Evolutionary conservation across 1,140 invertebrate species (phyloP), one percentile per base, ranked within the genome.

Genomic region (Bombus soroeensis): DNA sequence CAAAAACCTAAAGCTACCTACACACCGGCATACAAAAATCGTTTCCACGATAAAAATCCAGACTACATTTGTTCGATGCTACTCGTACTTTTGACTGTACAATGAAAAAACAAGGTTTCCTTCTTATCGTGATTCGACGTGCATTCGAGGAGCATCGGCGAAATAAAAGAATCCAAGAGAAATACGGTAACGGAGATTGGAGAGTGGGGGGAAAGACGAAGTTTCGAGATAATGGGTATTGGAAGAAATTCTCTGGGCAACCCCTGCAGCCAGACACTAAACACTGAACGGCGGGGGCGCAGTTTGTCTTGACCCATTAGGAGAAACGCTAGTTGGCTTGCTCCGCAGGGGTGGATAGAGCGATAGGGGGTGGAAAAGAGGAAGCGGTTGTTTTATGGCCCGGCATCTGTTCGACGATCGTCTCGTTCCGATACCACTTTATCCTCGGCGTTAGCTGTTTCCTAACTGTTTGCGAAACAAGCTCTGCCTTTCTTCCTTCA

Each of bases 341-440:
- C 91, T 93, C 81, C 89, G 85, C 70, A 85, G 89, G 87, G 85
- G 72, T 87, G 89, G 88, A 85, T 91, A 89, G 90, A 90, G 87
- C 85, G 91, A 92, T 92, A 91, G 91, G 93, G 92, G 91, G 91
- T 92, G 90, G 93, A 93, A 93, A 93, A 91, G 90, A 93, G 93
- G 94, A 94, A 94, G 93, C 89, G 93, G 91, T 94, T 95, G 94
- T 95, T 95, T 95, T 95, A 95, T 95, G 93, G 93, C 93, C 91
- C 92, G 92, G 94, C 95, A 95, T 95, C 95, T 95, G 94, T 95
- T 95, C 95, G 95, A 95, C 95, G 95, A 95, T 95, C 95, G 94
- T 95, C 94, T 95, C 94, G 94, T 95, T 95, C 94, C 95, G 95
- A 95, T 95, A 95, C 95, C 94, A 95, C 95, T 95, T 95, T 95